phyloP scores from a whole-genome alignment of 2,888 invertebrate genomes.

The Brachyopa scutellaris region DNA sequence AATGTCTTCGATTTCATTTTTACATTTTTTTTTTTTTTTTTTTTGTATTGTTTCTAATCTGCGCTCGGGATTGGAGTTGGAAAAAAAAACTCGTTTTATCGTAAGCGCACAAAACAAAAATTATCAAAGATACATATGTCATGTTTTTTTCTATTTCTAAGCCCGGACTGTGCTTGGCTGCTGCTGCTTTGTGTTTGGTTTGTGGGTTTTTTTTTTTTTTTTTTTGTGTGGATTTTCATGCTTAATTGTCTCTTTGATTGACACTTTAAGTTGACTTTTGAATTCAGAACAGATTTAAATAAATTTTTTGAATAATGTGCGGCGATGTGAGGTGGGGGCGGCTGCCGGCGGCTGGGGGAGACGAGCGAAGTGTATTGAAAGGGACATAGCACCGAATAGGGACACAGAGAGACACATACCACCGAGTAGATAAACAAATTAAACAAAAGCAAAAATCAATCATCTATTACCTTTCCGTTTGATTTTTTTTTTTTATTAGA shows the following conservation, averaged over 20 bases:
- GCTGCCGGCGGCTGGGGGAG: neutral
- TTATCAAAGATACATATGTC: conserved; percentile 36
- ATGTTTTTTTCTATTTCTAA: conserved; percentile 44
- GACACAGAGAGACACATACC: neutral
- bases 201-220: conserved; percentile 18
- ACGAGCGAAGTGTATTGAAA: conserved; percentile 5
- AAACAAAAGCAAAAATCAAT: conserved; percentile 44
- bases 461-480: conserved; percentile 35
- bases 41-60: conserved; percentile 50
- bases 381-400: conserved; percentile 22
- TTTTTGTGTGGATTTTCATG: conserved; percentile 42
- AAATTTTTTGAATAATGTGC: conserved; percentile 18
- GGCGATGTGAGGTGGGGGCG: neutral
- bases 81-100: conserved; percentile 29
- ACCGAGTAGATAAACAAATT: neutral
- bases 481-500: neutral
- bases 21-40: neutral
- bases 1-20: conserved; percentile 51
- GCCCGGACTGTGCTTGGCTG: conserved; percentile 17
- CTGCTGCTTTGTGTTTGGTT: conserved; percentile 35
- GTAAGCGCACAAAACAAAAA: conserved; percentile 24
- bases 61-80: neutral
- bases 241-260: conserved; percentile 61
- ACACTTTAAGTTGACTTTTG: conserved; percentile 61
- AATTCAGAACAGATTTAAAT: conserved; percentile 51